These are phyloP conservation scores for Leptatherina wallacei DNA, from an alignment of 2,797 vertebrate genomes.

Conservation along the genomic window DNA sequence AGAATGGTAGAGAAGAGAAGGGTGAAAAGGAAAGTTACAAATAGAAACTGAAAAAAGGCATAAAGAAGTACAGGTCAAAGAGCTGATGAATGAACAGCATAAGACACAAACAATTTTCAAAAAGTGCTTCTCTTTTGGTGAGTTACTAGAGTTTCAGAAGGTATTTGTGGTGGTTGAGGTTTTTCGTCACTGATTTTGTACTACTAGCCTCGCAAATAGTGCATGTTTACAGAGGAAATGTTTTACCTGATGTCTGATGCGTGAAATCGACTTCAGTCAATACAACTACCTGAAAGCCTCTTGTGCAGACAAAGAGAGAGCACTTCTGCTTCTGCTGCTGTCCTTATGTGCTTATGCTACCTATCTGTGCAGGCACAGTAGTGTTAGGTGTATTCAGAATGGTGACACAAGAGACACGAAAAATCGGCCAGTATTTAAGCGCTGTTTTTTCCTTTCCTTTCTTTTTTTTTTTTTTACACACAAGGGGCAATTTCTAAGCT, in stretches of 20 bases:
- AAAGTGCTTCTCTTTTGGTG: neutral
- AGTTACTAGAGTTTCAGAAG: neutral
- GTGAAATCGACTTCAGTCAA: constrained; percentile 20
- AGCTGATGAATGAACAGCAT: neutral
- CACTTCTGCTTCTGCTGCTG: neutral
- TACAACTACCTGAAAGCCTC: constrained; percentile 22
- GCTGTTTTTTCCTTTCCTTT: neutral
- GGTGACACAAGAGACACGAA: neutral
- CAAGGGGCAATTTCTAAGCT: neutral
- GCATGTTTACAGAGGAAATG: constrained; percentile 5
- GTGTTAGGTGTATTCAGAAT: neutral
- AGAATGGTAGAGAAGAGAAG: neutral
- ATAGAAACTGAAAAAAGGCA: neutral
- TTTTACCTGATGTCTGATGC: constrained; percentile 3
- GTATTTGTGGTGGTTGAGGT: neutral
- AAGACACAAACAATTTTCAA: neutral
- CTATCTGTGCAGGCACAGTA: neutral
- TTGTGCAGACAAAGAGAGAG: constrained; percentile 8
- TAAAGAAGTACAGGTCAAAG: neutral
- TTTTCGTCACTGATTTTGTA: constrained; percentile 8
- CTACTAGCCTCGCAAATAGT: constrained; percentile 2
- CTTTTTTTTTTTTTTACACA: neutral
- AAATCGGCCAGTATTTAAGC: no score
- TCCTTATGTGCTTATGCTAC: neutral
- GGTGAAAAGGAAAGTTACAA: neutral